phyloP scores from a whole-genome alignment of 2,888 invertebrate species.

The Cheilosia pagana region DNA sequence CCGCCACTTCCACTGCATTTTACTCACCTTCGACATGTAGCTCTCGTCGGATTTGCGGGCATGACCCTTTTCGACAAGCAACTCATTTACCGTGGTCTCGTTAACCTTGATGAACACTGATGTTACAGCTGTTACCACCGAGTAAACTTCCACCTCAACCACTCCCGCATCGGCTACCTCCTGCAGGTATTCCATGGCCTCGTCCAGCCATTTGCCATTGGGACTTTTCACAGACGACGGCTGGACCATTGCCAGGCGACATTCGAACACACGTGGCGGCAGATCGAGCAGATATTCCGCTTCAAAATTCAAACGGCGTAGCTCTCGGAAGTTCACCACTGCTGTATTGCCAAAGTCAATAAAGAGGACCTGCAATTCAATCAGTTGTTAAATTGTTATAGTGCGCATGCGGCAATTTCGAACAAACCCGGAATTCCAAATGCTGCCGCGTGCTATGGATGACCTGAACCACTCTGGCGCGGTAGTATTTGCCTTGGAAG shows the following conservation, averaged over 20 bases:
- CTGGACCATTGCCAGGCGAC: constrained; percentile 88
- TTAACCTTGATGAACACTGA: constrained; percentile 86
- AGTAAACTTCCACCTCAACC: constrained; percentile 84
- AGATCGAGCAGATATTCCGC: constrained; percentile 77
- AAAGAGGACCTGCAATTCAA: constrained; percentile 86
- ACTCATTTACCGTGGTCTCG: constrained; percentile 86
- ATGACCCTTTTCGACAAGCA: constrained; percentile 86
- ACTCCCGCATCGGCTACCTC: constrained; percentile 80
- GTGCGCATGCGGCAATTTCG: background rate
- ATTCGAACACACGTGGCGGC: constrained; percentile 89
- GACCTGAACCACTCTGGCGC: constrained; percentile 85
- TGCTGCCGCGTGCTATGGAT: constrained; percentile 75
- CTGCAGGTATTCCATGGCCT: constrained; percentile 84
- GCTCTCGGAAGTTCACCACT: constrained; percentile 83
- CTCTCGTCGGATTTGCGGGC: constrained; percentile 90
- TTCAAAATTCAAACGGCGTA: constrained; percentile 82
- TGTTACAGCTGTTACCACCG: constrained; percentile 90
- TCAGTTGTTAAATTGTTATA: background rate
- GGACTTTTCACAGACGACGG: constrained; percentile 87
- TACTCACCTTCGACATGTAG: constrained; percentile 88
- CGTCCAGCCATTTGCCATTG: constrained; percentile 86
- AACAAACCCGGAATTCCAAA: constrained; percentile 78
- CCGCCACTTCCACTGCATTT: background rate
- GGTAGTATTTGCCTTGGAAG: constrained; percentile 84
- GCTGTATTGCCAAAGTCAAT: constrained; percentile 90